Base-by-base conservation (phyloP, 2,797 vertebrate species). In the Myoxocephalus aenaeus region DNA sequence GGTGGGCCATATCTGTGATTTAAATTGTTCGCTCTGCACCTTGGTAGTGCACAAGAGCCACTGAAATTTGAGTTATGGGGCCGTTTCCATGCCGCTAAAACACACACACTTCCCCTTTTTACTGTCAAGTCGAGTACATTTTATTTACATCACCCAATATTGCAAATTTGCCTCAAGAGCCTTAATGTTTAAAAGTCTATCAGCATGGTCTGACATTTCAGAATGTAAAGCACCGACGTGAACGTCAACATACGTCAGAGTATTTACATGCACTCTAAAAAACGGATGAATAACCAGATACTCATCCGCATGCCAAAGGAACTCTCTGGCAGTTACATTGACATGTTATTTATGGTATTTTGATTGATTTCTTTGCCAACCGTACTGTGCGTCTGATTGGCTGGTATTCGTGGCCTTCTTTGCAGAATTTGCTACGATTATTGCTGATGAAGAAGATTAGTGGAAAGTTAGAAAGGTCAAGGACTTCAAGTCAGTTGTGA, bases 11-110 rank as follows among this genome's bases (percentile, higher is more conserved):
- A 66, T 72, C 58, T 40, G 36, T 20, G 62, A 74, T 71, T 83
- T 71, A 65, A 57, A 79, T 59, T 17, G 78, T 83, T 77, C 58
- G 50, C 73, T 79, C 72, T 50, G 51, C 25, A 59, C 54, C 25
- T 27, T 63, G 17, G 80, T 75, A 74, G 29, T 25, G 54, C 57
- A 72, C 14, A 7, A 7, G 51, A 57, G 29, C 27, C 22, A 4
- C 57, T 10, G 8, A 65, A 32, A 38, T 62, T 40, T 58, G 65
- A 81, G 20, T 32, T 68, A 38, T 2, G 8, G 57, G 20, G 5
- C 57, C 7, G 57, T 75, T 69, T 77, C 44, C 50, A 50, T 11
- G 22, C 51, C n/a, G 27, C 53, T 46, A 20, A 59, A 50, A 61
- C 7, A 69, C 38, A 27, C 0, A 53, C 29, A 61, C 7, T 13